phyloP scores from a whole-genome alignment of 2,113 vertebrate genomes.

The Takifugu bimaculatus region DNA sequence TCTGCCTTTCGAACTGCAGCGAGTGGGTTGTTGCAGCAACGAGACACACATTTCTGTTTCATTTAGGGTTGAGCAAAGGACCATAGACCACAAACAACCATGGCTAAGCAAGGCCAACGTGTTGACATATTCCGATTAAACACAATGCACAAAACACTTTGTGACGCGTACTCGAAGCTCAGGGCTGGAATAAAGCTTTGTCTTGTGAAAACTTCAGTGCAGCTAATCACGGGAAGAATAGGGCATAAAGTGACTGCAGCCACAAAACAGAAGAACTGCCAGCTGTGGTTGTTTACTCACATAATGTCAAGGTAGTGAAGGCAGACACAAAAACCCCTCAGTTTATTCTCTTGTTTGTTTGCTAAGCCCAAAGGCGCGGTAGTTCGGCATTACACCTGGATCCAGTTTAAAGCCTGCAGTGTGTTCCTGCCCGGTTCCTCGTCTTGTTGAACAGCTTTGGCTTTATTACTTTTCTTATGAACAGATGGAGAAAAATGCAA shows the following conservation, averaged over 20 bases:
- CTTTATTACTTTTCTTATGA: constrained; percentile 39
- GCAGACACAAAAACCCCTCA: constrained; percentile 3
- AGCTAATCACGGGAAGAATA: constrained; percentile 31
- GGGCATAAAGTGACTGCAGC: constrained; percentile 39
- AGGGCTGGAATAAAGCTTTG: constrained; percentile 30
- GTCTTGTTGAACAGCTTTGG: constrained; percentile 20
- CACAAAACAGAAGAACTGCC: neutral
- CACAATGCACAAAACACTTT: constrained; percentile 4
- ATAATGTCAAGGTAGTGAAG: constrained; percentile 29
- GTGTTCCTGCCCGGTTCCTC: constrained; percentile 38
- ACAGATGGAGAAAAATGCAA: constrained; percentile 60
- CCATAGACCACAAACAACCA: too few species aligned
- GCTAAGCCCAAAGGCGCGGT: constrained; percentile 24
- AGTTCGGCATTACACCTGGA: constrained; percentile 59
- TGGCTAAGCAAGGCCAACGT: constrained; percentile 6
- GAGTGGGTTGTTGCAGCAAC: too few species aligned
- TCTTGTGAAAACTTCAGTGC: constrained; percentile 22
- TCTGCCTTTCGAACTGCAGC: too few species aligned
- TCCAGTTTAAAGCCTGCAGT: constrained; percentile 41
- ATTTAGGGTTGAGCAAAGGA: too few species aligned
- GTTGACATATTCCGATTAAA: constrained; percentile 44
- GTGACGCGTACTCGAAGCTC: neutral
- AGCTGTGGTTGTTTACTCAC: constrained; percentile 26
- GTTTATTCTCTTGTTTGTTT: constrained; percentile 43
- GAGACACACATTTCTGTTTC: too few species aligned